Evolutionary conservation across 1,140 invertebrate species (phyloP), one percentile per base, ranked within the genome.

Genomic region (Penaeus japonicus): DNA sequence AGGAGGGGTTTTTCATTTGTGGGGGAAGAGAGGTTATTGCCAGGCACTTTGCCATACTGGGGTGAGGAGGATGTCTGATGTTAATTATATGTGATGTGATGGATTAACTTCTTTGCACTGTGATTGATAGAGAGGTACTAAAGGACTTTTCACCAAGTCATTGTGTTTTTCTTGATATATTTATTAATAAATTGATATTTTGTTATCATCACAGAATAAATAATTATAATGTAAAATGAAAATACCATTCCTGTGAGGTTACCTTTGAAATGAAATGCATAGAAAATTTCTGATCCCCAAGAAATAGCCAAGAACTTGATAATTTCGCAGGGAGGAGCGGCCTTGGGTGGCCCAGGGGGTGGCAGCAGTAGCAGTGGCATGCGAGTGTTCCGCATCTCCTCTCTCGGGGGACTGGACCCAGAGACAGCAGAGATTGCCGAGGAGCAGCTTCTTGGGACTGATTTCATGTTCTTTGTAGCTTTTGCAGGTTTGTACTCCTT

Each of bases 381-480:
- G 85, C 84, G 85, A 2, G 85, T 89, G n/a, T 70, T 87, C 73
- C 73, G 85, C 20, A 89, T 95, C 84, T 93, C 95, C 24, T 93
- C 95, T 1, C 95, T 96, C 89, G 93, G 97, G 70, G 95, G 96
- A 22, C 95, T 96, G 91, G 94, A 94, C 87, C 93, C 94, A 54
- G 96, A 96, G 92, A 94, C 95, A 30, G 94, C 95, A 59, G 95
- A 96, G 90, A 95, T 96, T 92, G 93, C 94, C 35, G 96, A 96
- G 91, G 96, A 95, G 92, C 94, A 94, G 91, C 93, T 92, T 83
- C 94, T 97, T 18, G 96, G 96, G 70, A 97, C 96, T 59, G 96
- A 97, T 92, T 95, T 97, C 90, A 96, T 97, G 95, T 97, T 97
- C 92, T 95, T 96, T 89, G 96, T 96, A 85, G 96, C 96, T 53